phyloP scores from a whole-genome alignment of 2,797 vertebrate genomes.

The Xyrichtys novacula region DNA sequence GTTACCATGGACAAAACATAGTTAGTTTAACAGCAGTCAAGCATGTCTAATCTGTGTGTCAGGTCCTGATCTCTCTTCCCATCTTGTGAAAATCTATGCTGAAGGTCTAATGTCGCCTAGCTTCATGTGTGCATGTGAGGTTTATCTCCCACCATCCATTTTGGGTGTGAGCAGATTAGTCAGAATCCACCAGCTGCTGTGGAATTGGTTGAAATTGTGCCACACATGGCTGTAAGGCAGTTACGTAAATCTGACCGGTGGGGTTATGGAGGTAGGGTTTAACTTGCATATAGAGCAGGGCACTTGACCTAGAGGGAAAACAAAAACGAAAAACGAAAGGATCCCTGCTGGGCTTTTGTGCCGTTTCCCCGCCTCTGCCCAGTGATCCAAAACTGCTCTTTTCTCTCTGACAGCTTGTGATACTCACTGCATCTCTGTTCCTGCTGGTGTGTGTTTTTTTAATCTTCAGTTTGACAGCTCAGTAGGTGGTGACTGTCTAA shows the following conservation, averaged over 20 bases:
- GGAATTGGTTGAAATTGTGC: constrained; percentile 78
- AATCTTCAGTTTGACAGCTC: constrained; percentile 14
- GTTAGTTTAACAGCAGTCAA: constrained; percentile 25
- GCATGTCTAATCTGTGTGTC: background rate
- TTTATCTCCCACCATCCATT: constrained; percentile 69
- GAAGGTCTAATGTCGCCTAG: constrained; percentile 33
- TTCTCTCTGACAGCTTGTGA: constrained; percentile 15
- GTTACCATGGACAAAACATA: constrained; percentile 14
- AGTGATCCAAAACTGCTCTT: constrained; percentile 32
- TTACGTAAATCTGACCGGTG: constrained; percentile 75
- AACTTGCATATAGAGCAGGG: constrained; percentile 66
- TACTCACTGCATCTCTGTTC: background rate
- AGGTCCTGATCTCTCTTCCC: constrained; percentile 24
- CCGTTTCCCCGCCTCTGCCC: constrained; percentile 23
- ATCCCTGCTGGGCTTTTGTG: constrained; percentile 25
- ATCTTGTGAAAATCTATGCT: constrained; percentile 26
- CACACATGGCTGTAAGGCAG: constrained; percentile 67
- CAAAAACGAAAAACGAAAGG: constrained; percentile 15
- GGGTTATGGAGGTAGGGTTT: constrained; percentile 53
- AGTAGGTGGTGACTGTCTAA: constrained; percentile 19
- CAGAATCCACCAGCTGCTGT: constrained; percentile 80
- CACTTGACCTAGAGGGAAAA: constrained; percentile 66
- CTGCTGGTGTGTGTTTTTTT: background rate
- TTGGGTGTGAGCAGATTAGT: constrained; percentile 79
- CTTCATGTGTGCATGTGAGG: constrained; percentile 47